Evolutionary conservation across 2,888 invertebrate genomes (phyloP).

Genomic region (Plagodis pulveraria): DNA sequence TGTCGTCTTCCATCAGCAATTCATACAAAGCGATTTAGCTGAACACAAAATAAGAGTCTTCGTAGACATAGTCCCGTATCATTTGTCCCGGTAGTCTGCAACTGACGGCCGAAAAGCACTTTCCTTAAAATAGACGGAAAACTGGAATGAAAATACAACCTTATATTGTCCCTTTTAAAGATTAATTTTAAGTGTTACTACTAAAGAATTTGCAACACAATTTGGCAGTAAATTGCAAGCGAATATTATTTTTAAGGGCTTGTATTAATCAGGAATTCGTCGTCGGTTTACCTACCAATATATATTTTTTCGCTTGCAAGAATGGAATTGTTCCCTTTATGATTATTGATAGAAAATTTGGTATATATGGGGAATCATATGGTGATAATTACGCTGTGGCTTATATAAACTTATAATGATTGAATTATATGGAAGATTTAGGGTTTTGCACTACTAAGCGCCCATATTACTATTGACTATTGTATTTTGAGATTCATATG

Average conservation of each 20-base stretch:
- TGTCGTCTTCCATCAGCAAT: constrained; percentile 22
- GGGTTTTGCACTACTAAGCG: too few relatives aligned
- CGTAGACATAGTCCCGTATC: constrained; percentile 44
- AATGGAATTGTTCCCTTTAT: background rate
- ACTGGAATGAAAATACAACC: constrained; percentile 5
- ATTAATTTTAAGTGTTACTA: background rate
- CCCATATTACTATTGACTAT: too few relatives aligned
- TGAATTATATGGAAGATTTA: too few relatives aligned
- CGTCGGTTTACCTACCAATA: constrained; percentile 1
- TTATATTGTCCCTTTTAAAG: background rate
- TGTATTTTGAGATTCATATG: too few relatives aligned
- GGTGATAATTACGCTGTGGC: too few relatives aligned
- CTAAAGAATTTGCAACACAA: constrained; percentile 23
- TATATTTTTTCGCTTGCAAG: background rate
- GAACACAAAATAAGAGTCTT: constrained; percentile 46
- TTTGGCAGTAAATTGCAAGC: constrained; percentile 28
- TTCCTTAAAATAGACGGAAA: constrained; percentile 9
- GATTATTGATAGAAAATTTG: too few relatives aligned
- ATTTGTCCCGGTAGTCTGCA: constrained; percentile 42
- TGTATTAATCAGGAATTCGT: constrained; percentile 22
- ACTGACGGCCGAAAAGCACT: constrained; percentile 35
- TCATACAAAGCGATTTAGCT: constrained; percentile 40
- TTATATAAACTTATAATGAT: too few relatives aligned
- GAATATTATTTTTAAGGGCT: constrained; percentile 22
- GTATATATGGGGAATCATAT: too few relatives aligned